Base-by-base conservation (phyloP, 2,113 vertebrate genomes). In the Sebastes fasciatus region DNA sequence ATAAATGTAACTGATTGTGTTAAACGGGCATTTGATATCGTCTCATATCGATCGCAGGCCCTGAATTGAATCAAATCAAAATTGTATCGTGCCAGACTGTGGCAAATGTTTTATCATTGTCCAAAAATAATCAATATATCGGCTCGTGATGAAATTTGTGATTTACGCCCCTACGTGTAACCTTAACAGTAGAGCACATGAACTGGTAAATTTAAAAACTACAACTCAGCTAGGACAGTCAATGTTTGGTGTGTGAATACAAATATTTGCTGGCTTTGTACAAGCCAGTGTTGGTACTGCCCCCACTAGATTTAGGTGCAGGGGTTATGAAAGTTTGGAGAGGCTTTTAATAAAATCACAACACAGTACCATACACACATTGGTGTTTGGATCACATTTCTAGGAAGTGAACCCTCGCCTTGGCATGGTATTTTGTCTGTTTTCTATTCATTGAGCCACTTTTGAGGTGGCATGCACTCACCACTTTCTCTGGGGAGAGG, bases 401-500 rank as follows among this genome's bases (percentile, higher is more conserved):
- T 4, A 19, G 17, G 70, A 52, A 66, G 54, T 66, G 16, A 71
- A 8, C 1, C 1, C 2, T 51, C 2, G 19, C 8, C 17, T 40
- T 17, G 1, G 49, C 0, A 40, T 5, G 21, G 46, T 14, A 14
- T 66, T 74, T 78, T 48, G 16, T 4, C 26, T n/a, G n/a, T 73
- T 72, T 79, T 72, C 14, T 12, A 26, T 58, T 8, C 4, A 11
- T 6, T 43, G 21, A 72, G 4, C 7, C 34, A 23, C 48, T 67
- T 58, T 43, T n/a, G 40, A 62, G 51, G 7, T 74, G 45, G 7
- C 21, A 10, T 58, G 51, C 14, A 61, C 93, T 86, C 94, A 99
- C 98, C 96, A 99, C 98, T 98, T 96, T 99, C 94, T 99, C 98
- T 64, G 98, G 98, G 74, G 96, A 97, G 68, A 99, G 96, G 0